phyloP scores from a whole-genome alignment of 1,140 invertebrate genomes.

The Episyrphus balteatus region DNA sequence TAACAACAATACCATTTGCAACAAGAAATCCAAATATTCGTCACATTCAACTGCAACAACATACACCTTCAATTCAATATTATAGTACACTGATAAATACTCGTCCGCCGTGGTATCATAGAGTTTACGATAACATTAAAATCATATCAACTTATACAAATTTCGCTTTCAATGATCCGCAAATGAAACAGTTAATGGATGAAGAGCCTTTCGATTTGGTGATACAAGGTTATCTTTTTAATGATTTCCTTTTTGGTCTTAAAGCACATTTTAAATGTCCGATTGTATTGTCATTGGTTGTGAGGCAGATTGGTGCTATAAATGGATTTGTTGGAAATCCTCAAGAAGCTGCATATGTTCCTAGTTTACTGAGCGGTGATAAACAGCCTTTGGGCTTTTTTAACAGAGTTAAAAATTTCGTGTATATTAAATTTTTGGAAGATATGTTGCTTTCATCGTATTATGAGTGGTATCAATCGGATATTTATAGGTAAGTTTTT shows the following conservation, averaged over 20 bases:
- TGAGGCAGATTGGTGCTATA: neutral
- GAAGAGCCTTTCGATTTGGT: conserved; percentile 11
- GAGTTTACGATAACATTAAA: neutral
- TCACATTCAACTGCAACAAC: no score
- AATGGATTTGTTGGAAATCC: conserved; percentile 10
- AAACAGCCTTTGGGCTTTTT: conserved; percentile 4
- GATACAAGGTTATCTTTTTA: conserved; percentile 8
- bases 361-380: conserved; percentile 1
- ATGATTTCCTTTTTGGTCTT: conserved; percentile 10
- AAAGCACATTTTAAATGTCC: conserved; percentile 11
- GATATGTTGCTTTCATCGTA: no score
- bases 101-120: neutral
- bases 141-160: neutral
- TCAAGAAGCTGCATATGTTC: conserved; percentile 5
- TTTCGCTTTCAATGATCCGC: neutral
- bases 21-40: no score
- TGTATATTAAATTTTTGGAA: neutral
- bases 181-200: conserved; percentile 1
- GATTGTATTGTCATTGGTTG: conserved; percentile 3
- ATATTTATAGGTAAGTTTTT: no score
- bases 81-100: neutral
- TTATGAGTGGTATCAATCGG: no score
- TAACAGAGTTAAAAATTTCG: neutral
- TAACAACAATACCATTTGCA: conserved; percentile 2
- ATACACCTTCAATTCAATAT: no score